Percentiles rank a stretch among this genome's conserved stretches.
phyloP scores from a whole-genome alignment of 2,113 vertebrate genomes.

The Dipodomys spectabilis region DNA sequence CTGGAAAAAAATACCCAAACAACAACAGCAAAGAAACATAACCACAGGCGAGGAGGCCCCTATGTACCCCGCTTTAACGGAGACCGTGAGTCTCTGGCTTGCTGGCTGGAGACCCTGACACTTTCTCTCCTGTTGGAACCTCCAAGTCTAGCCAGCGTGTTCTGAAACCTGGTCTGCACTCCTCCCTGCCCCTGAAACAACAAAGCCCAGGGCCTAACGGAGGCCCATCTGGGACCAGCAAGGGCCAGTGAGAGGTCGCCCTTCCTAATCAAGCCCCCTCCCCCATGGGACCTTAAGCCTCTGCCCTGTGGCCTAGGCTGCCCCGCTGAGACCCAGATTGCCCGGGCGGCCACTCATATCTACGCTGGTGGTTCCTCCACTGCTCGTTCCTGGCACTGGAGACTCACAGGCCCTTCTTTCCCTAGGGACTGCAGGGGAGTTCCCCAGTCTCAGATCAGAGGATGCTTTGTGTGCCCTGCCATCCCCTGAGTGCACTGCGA shows the following conservation, averaged over 20 bases:
- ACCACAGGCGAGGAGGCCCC: rapidly evolving
- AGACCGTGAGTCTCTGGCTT: rapidly evolving
- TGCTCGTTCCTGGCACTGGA: neutral
- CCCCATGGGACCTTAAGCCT: neutral
- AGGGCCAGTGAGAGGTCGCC: rapidly evolving
- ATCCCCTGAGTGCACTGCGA: rapidly evolving
- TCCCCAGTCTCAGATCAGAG: neutral
- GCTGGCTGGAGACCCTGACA: neutral
- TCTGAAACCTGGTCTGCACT: rapidly evolving
- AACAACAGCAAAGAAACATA: too few relatives aligned
- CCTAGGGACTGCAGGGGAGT: neutral
- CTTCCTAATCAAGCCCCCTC: neutral
- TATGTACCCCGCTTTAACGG: rapidly evolving
- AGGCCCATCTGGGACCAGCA: neutral
- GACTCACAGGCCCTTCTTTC: neutral
- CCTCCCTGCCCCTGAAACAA: neutral
- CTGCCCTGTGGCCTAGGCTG: neutral
- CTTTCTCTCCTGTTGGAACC: neutral
- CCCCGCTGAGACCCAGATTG: neutral
- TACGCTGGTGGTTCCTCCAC: neutral
- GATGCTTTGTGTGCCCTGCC: too few relatives aligned
- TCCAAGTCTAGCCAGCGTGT: rapidly evolving
- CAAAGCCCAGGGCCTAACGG: neutral
- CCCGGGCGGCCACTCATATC: neutral
- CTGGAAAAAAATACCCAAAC: too few relatives aligned